Conservation (phyloP, 2,797 vertebrate species). For the Peromyscus aztecus region DNA sequence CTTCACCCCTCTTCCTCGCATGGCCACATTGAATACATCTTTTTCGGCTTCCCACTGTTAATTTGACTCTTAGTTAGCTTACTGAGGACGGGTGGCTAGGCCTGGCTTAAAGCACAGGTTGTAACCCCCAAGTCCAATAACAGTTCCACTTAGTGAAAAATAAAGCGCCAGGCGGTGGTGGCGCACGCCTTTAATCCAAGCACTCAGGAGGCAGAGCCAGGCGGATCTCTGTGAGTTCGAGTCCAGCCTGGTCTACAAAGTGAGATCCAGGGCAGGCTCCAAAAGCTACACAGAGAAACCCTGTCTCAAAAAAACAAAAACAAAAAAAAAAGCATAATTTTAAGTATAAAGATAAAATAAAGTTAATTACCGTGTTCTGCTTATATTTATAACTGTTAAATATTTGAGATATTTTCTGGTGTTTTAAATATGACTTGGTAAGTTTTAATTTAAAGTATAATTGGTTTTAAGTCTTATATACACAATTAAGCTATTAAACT, state of each 20-base stretch:
- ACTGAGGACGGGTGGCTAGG: neutral
- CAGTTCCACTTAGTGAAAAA: neutral
- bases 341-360: neutral
- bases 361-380: neutral
- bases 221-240: too few species aligned
- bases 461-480: neutral
- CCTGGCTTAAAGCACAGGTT: neutral
- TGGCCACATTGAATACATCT: neutral
- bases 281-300: too few species aligned
- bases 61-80: neutral
- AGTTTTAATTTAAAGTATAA: neutral
- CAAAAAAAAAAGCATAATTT: neutral
- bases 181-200: too few species aligned
- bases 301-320: too few species aligned
- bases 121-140: neutral
- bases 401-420: neutral
- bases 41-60: neutral
- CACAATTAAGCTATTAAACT: neutral
- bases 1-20: neutral
- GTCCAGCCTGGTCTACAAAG: too few species aligned
- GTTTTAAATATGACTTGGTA: neutral
- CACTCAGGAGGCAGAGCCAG: too few species aligned
- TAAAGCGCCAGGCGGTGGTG: neutral
- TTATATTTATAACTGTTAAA: neutral
- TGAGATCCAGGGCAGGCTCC: too few species aligned